These are phyloP conservation scores for Bothrops jararaca DNA, from an alignment of 2,113 vertebrate genomes.

Conservation along the genomic window DNA sequence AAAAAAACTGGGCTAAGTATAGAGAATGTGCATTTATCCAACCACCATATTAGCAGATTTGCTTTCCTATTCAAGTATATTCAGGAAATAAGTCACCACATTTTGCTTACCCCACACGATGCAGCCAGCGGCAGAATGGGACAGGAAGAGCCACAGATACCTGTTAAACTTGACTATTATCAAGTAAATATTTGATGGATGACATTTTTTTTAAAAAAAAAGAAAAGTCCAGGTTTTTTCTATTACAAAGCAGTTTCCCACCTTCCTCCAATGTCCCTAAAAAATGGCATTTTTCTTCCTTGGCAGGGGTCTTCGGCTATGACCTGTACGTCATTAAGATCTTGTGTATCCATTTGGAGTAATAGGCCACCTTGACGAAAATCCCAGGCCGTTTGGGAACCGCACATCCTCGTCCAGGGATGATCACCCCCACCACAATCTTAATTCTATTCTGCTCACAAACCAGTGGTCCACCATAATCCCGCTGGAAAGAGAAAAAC, in stretches of 20 bases:
- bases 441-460: slow-evolving; percentile 90
- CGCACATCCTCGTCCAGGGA: slow-evolving; percentile 91
- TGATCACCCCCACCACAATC: slow-evolving; percentile 91
- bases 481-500: slow-evolving; percentile 73
- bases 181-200: slow-evolving; percentile 61
- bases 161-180: slow-evolving; percentile 65
- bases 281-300: slow-evolving; percentile 18
- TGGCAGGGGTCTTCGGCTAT: slow-evolving; percentile 48
- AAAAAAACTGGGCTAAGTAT: slow-evolving; percentile 49
- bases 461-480: slow-evolving; percentile 94
- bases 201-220: neutral
- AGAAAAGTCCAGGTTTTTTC: slow-evolving; percentile 49
- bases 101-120: slow-evolving; percentile 71
- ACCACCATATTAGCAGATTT: slow-evolving; percentile 59
- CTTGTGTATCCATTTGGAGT: slow-evolving; percentile 95
- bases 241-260: slow-evolving; percentile 53
- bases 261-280: slow-evolving; percentile 52
- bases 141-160: slow-evolving; percentile 71
- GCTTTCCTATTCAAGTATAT: slow-evolving; percentile 80
- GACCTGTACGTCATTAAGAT: slow-evolving; percentile 77
- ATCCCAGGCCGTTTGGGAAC: slow-evolving; percentile 88
- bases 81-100: slow-evolving; percentile 79
- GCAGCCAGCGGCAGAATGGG: slow-evolving; percentile 68
- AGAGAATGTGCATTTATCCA: slow-evolving; percentile 58
- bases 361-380: slow-evolving; percentile 92